phyloP scores from a whole-genome alignment of 2,113 vertebrate genomes.

The Phaethornis superciliosus region DNA sequence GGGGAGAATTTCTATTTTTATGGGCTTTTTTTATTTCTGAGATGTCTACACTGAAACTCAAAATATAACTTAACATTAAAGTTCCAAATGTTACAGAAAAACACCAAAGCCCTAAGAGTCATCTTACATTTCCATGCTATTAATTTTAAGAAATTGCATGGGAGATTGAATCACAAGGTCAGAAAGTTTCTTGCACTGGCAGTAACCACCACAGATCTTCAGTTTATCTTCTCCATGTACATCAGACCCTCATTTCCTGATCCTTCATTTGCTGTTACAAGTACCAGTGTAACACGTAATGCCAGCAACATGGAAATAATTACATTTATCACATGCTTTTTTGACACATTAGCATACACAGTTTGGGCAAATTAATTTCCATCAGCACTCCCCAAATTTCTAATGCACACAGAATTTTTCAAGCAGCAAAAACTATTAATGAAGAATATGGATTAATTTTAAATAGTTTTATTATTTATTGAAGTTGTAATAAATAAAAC shows the following conservation, averaged over 20 bases:
- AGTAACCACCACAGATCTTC: not conserved
- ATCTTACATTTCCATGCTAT: not conserved
- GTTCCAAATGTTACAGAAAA: not conserved
- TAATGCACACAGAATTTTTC: not conserved
- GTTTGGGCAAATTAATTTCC: not conserved
- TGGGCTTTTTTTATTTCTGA: not conserved
- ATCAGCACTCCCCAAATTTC: not conserved
- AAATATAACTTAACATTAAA: not conserved
- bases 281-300: not conserved
- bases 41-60: not conserved
- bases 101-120: accelerated
- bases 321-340: not conserved
- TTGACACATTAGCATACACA: not conserved
- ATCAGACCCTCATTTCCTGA: not conserved
- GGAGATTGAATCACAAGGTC: not conserved
- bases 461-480: not conserved
- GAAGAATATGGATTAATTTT: not conserved
- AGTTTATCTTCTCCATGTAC: not conserved
- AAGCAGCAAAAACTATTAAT: not conserved
- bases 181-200: not conserved
- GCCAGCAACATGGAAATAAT: not conserved
- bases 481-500: not conserved
- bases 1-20: not conserved
- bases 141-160: not conserved
- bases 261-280: not conserved